Conservation (phyloP, 2,888 invertebrate genomes). For the Scrobipalpa atriplicella region DNA sequence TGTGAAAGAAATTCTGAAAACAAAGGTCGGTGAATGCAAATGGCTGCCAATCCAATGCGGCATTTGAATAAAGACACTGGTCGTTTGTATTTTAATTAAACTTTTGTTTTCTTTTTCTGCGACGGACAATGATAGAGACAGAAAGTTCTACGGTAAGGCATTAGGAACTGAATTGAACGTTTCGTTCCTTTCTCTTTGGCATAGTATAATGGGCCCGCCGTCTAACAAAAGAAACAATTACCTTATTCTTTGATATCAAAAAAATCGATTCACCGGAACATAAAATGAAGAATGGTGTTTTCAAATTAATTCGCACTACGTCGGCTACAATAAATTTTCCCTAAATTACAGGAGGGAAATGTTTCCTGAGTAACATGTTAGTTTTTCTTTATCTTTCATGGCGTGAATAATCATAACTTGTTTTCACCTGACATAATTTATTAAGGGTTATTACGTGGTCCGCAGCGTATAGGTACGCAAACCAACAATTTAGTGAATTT, state of each 20-base stretch:
- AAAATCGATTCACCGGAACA: not conserved
- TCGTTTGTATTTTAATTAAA: constrained; percentile 26
- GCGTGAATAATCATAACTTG: constrained; percentile 27
- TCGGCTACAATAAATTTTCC: not conserved
- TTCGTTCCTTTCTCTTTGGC: constrained; percentile 4
- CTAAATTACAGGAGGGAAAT: constrained; percentile 3
- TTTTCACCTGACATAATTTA: constrained; percentile 29
- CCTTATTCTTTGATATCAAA: constrained; percentile 2
- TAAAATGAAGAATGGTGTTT: not conserved
- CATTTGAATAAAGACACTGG: constrained; percentile 13
- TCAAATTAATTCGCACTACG: not conserved
- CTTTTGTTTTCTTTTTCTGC: constrained; percentile 21
- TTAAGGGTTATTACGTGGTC: constrained; percentile 26
- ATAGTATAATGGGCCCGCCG: not conserved
- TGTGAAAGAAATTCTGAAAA: constrained; percentile 32
- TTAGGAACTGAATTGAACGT: not conserved
- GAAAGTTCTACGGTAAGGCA: too few relatives aligned
- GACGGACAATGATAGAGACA: not conserved
- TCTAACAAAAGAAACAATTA: constrained; percentile 8
- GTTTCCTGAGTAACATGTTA: constrained; percentile 9
- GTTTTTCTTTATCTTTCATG: constrained; percentile 16
- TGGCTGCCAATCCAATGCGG: constrained; percentile 28
- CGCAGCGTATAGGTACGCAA: constrained; percentile 23
- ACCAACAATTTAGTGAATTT: constrained; percentile 18
- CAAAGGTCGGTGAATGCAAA: constrained; percentile 35